A percentile compares a stretch with the other conserved stretches of the same genome.
These are phyloP conservation scores for Rafetus swinhoei DNA, from an alignment of 2,113 vertebrate species.

Conservation along the genomic window DNA sequence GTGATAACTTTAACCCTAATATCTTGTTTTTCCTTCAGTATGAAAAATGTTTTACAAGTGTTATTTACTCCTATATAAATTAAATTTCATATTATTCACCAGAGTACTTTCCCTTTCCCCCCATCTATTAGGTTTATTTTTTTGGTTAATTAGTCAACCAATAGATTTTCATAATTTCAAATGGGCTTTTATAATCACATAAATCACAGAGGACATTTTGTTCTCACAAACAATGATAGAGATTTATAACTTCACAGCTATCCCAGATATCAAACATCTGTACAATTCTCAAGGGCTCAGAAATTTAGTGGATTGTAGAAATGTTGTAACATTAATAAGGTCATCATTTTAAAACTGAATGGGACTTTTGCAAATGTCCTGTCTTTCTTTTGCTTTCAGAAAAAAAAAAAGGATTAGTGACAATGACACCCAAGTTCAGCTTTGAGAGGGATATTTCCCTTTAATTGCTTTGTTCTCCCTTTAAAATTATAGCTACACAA, in stretches of 20 bases:
- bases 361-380: slow-evolving; percentile 5
- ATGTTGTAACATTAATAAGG: not conserved
- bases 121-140: slow-evolving; percentile 35
- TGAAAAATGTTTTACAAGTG: not conserved
- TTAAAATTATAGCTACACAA: slow-evolving; percentile 8
- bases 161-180: slow-evolving; percentile 31
- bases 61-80: slow-evolving; percentile 40
- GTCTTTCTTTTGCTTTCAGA: not conserved
- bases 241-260: not conserved
- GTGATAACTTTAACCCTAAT: slow-evolving; percentile 1
- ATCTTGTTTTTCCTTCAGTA: not conserved
- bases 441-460: not conserved
- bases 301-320: not conserved
- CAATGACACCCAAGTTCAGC: not conserved
- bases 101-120: slow-evolving; percentile 2
- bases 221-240: not conserved
- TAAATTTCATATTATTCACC: slow-evolving; percentile 52
- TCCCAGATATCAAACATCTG: not conserved
- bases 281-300: not conserved
- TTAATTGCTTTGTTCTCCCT: not conserved
- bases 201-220: not conserved
- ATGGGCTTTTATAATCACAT: not conserved
- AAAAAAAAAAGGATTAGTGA: not conserved
- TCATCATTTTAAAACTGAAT: slow-evolving; percentile 29
- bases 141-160: slow-evolving; percentile 19